Evolutionary conservation across 1,140 invertebrate genomes (phyloP), one percentile per base, ranked within the genome.

Genomic region (Zaprionus vittiger): DNA sequence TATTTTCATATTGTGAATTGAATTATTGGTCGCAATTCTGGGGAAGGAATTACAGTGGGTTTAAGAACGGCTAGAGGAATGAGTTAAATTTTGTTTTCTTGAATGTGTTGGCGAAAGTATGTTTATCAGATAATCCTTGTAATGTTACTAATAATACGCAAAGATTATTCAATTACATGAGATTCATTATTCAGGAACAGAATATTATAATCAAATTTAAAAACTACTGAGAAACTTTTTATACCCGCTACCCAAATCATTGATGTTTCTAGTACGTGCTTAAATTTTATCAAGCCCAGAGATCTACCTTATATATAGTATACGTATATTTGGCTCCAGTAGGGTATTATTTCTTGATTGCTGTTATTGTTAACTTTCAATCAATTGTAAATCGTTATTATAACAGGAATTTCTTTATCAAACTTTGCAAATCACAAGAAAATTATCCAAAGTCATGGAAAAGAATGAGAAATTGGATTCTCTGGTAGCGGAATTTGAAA

Each of bases 1-100:
- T 22, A 52, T 52, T 52, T 22, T 52, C 20, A 12, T 52, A 52
- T 52, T 52, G 11, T 52, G 20, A 47, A 47, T 47, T 47, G 41
- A 47, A 17, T 47, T 17, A 47, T 7, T 47, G 17, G 41, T 41
- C 38, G 38, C n/a, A 47, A 4, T 9, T 47, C 6, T 20, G 41
- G 41, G 20, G 20, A 11, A 20, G 20, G 12, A 12, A 52, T 52
- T 22, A 52, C 20, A 52, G 3, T 17, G 20, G 11, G 47, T 20
- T 52, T 52, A 52, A 9, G 20, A 11, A 24, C 12, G 12, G 1
- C 6, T 52, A 7, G 14, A 1, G n/a, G 2, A n/a, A 47, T 47
- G 9, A 47, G 41, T 47, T 9, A 7, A 47, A 17, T 17, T 47
- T 24, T 5, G 11, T 52, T 52, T 22, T 20, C 47, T 52, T 20